Base-by-base conservation (phyloP, 2,113 vertebrate species). In the Amphilophus citrinellus region DNA sequence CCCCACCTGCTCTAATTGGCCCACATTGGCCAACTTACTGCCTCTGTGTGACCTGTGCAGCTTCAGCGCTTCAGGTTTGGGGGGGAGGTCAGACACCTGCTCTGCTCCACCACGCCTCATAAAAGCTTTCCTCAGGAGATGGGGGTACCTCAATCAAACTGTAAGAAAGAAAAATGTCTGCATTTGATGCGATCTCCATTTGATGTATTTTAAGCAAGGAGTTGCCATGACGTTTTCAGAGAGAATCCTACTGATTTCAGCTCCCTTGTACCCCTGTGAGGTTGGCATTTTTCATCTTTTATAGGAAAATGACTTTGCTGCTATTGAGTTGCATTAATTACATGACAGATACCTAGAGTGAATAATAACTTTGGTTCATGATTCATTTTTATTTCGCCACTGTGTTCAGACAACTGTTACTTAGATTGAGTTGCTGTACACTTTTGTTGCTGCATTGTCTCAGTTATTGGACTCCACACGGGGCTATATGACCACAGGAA, bases 51-150 rank as follows among this genome's bases (percentile, higher is more conserved):
- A 75, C 84, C 62, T 75, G 59, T 86, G n/a, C 14, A n/a, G 13
- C 80, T 81, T 20, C 7, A 82, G 39, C 7, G 11, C 60, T 68
- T 60, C 27, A 73, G 44, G 24, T 85, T 73, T 37, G 32, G 82
- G 81, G 44, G 39, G 82, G 22, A 22, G 22, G 81, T 80, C 65
- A 79, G 47, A 87, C 63, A 85, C 83, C 84, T 84, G 78, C 82
- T 83, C 66, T 91, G 60, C 71, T 30, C 32, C 20, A 9, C 24
- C 73, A 62, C 61, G 50, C 58, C 59, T 87, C 89, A 89, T 88
- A 79, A 91, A 92, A 73, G 77, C 61, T 85, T 44, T 87, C 57
- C 79, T 60, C 35, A n/a, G 71, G 59, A 86, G 77, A 71, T 63
- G 39, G 81, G 78, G 66, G 71, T 59, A 14, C 79, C 73, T 75